These are phyloP conservation scores for Hypomecis punctinalis DNA, from an alignment of 2,888 invertebrate genomes.

Conservation along the genomic window DNA sequence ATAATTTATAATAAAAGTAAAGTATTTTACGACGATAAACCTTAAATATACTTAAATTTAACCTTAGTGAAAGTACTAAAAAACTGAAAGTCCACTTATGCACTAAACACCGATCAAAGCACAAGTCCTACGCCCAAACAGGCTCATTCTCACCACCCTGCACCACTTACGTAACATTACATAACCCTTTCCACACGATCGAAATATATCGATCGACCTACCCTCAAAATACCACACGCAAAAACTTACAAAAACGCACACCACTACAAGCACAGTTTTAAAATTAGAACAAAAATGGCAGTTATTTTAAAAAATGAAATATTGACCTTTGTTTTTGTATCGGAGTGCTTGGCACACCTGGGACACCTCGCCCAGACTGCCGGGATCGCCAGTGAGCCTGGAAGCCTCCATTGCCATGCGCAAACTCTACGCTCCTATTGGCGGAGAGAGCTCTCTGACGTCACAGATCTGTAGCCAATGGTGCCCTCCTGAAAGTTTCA, in stretches of 20 bases:
- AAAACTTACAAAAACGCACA: slow-evolving; percentile 18
- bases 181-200: slow-evolving; percentile 40
- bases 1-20: too few relatives aligned
- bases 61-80: too few relatives aligned
- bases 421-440: slow-evolving; percentile 65
- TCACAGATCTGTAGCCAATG: slow-evolving; percentile 71
- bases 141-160: slow-evolving; percentile 1
- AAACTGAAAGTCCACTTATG: too few relatives aligned
- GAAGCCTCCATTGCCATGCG: slow-evolving; percentile 73
- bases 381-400: slow-evolving; percentile 56
- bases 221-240: slow-evolving; percentile 24
- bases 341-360: slow-evolving; percentile 80
- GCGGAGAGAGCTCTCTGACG: slow-evolving; percentile 67
- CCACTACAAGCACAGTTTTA: slow-evolving; percentile 48
- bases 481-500: slow-evolving; percentile 72
- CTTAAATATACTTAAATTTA: too few relatives aligned
- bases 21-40: too few relatives aligned
- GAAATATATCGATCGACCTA: slow-evolving; percentile 23
- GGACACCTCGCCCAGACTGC: slow-evolving; percentile 80
- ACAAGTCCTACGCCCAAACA: too few relatives aligned
- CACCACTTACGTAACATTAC: slow-evolving; percentile 41
- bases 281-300: slow-evolving; percentile 33
- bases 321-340: slow-evolving; percentile 71
- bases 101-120: too few relatives aligned
- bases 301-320: slow-evolving; percentile 49